Base-by-base conservation (phyloP, 2,113 vertebrate species). In the Lamprotornis superbus region DNA sequence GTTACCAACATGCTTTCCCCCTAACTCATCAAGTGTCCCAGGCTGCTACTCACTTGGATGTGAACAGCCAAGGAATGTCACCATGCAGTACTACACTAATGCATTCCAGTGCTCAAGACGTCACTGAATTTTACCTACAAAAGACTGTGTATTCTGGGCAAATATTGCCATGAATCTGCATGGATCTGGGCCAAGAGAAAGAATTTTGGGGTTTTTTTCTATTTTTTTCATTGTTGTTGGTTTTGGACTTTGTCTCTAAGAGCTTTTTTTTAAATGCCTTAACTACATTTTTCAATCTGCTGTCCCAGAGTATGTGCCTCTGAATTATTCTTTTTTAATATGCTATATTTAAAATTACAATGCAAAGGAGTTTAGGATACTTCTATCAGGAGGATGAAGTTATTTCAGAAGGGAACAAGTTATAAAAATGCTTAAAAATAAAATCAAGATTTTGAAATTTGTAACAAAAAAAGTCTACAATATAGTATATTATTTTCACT, bases 11-110 rank as follows among this genome's bases (percentile, higher is more conserved):
- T 93, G 81, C 83, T 75, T 92, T 95, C 83, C 96, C 90, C 94
- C 90, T 68, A 96, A 95, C 83, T 96, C 97, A 95, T 65, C 89
- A 15, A 83, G 77, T 83, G 92, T 96, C 91, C 89, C 80, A 91
- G 85, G 71, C 91, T 61, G 77, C 81, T 83, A 4, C 93, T 81
- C 81, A 88, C 86, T 46, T 37, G 17, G 68, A 96, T 49, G 93
- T 19, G 83, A 87, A 33, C 39, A 28, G 83, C 63, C 96, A 97
- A 97, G 93, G 67, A 96, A 96, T 55, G 82, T 89, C 87, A 37
- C 59, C 27, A 5, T 25, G 63, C 49, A 53, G 50, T 35, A 63
- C 65, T 39, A 30, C n/a, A 15, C 27, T 35, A 57, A 47, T 31
- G 49, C 39, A 93, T 96, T 92, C 68, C 96, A 90, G 81, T n/a